phyloP scores from a whole-genome alignment of 2,888 invertebrate genomes.

The Drosophila neotestacea region DNA sequence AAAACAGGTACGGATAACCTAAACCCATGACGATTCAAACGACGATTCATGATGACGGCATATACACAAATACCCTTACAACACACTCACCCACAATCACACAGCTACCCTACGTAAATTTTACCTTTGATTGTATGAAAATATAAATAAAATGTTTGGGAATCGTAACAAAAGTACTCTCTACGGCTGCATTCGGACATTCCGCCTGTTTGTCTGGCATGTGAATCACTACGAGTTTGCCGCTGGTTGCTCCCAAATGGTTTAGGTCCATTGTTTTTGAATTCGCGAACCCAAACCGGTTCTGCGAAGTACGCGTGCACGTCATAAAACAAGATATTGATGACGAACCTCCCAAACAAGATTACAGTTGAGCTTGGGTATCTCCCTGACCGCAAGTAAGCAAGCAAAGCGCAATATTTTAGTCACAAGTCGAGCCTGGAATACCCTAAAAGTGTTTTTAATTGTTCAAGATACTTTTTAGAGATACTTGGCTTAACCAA shows the following conservation, averaged over 20 bases:
- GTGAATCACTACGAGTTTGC: slow-evolving; percentile 43
- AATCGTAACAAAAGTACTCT: slow-evolving; percentile 51
- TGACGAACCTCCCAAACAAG: slow-evolving; percentile 48
- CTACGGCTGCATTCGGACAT: slow-evolving; percentile 24
- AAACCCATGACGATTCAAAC: slow-evolving; percentile 56
- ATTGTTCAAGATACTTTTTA: not conserved
- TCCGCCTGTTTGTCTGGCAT: slow-evolving; percentile 21
- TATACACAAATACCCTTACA: slow-evolving; percentile 12
- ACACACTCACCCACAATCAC: slow-evolving; percentile 18
- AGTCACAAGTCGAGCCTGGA: slow-evolving; percentile 2
- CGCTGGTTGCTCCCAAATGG: slow-evolving; percentile 31
- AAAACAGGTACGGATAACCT: slow-evolving; percentile 21
- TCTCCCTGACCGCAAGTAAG: slow-evolving; percentile 63
- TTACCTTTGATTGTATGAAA: slow-evolving; percentile 43
- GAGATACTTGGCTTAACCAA: not conserved
- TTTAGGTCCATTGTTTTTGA: slow-evolving; percentile 15
- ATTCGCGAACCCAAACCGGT: slow-evolving; percentile 53
- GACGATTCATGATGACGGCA: slow-evolving; percentile 44
- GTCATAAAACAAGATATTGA: slow-evolving; percentile 50
- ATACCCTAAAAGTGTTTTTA: slow-evolving; percentile 20
- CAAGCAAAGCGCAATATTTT: slow-evolving; percentile 17
- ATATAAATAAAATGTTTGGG: slow-evolving; percentile 60
- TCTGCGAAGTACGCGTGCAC: slow-evolving; percentile 43
- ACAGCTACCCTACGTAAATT: slow-evolving; percentile 25
- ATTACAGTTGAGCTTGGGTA: slow-evolving; percentile 51